Percentiles rank a stretch among this genome's conserved stretches.
phyloP scores from a whole-genome alignment of 2,888 invertebrate genomes.

The Mesochorus sp. region DNA sequence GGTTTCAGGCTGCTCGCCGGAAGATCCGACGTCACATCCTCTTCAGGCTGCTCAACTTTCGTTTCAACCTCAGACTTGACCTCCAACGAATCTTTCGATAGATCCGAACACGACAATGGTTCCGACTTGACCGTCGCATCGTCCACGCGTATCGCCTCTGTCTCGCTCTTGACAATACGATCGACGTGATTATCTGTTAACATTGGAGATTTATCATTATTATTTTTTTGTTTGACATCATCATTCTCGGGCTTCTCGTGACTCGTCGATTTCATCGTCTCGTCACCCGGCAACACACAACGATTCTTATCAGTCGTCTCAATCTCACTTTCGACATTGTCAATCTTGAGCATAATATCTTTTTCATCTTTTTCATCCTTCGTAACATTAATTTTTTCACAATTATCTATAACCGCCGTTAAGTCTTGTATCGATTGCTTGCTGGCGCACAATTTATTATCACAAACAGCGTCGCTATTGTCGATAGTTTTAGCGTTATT shows the following conservation, averaged over 20 bases:
- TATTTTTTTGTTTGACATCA: conserved; percentile 14
- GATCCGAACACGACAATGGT: no score
- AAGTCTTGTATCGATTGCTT: conserved; percentile 68
- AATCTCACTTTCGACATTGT: conserved; percentile 34
- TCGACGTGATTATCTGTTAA: conserved; percentile 47
- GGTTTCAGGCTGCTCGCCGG: no score
- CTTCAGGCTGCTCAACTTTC: no score
- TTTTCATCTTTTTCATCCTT: no score
- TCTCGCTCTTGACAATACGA: not conserved
- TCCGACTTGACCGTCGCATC: no score
- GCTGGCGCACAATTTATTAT: conserved; percentile 72
- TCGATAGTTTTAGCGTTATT: no score
- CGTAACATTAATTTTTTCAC: conserved; percentile 21
- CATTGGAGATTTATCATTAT: conserved; percentile 14
- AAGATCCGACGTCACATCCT: no score
- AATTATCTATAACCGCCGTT: conserved; percentile 66
- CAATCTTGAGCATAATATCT: conserved; percentile 26
- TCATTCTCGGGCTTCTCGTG: not conserved
- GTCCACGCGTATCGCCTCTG: no score
- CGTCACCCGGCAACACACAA: no score
- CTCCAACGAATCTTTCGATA: no score
- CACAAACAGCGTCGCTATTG: conserved; percentile 60
- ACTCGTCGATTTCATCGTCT: conserved; percentile 4
- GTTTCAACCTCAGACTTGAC: no score
- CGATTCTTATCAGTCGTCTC: no score